Base-by-base conservation (phyloP, 2,888 invertebrate species). In the Ryuthela nishihirai region DNA sequence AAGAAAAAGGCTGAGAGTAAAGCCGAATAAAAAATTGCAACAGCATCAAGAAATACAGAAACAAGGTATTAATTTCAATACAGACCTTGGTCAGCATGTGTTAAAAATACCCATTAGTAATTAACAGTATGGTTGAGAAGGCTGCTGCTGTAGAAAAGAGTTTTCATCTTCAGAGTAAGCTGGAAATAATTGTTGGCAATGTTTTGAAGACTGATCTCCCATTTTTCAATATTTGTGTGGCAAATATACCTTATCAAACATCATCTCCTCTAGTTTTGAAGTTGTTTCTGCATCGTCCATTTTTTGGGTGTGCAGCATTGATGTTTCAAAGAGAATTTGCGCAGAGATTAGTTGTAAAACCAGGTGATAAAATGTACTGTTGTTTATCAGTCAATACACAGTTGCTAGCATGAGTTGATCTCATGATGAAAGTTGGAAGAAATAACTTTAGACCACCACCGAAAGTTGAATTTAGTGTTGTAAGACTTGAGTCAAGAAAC, bases 261-360 rank as follows among this genome's bases (percentile, higher is more conserved):
- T 93, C 92, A 68, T 97, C 97, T 1, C 95, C 97, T 0, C 79
- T 98, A 69, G 87, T 97, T 1, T 98, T 98, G 74, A 98, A 98
- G 76, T 76, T 99, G 39, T 78, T 99, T 6, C 69, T 77, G 6
- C 79, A 80, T 43, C 58, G 67, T 7, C 67, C 67, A 3, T 67
- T 65, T 34, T 88, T 85, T 70, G 83, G 98, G 66, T 98, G 95
- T 80, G 99, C 99, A 17, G 85, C 99, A 4, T 79, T 99, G 9
- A 99, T 99, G 98, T 97, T 99, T 72, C 99, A 99, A 78, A 82
- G 88, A 70, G 99, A 99, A 78, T 99, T 99, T 79, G 98, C 99
- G 1, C 89, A 97, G 70, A 80, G 99, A 72, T 78, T 99, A 48
- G 90, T 95, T 1, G 99, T 99, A 0, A 88, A 93, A 74, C 93